phyloP scores from a whole-genome alignment of 2,888 invertebrate species.

The Pristionchus fissidentatus region DNA sequence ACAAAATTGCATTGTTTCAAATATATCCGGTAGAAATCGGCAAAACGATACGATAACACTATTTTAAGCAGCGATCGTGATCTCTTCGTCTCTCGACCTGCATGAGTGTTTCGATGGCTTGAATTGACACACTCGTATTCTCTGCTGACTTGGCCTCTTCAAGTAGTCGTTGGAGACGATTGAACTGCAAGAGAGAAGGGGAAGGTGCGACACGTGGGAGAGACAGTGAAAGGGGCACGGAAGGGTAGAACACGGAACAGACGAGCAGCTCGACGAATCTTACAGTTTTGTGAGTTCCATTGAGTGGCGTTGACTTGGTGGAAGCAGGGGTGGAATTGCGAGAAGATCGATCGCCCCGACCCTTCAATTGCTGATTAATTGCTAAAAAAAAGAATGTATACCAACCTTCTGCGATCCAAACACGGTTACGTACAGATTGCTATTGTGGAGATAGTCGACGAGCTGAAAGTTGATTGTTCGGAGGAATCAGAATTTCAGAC shows the following conservation, averaged over 20 bases:
- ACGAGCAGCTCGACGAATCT: neutral
- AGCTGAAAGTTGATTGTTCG: conserved; percentile 73
- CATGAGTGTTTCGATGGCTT: conserved; percentile 57
- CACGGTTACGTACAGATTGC: conserved; percentile 78
- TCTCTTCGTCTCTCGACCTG: conserved; percentile 2
- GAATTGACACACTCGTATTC: conserved; percentile 57
- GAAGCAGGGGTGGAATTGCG: neutral
- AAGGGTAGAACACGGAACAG: neutral
- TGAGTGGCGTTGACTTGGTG: conserved; percentile 13
- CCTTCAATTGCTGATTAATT: neutral
- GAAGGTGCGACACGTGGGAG: neutral
- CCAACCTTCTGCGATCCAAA: conserved; percentile 78
- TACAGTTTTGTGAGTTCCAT: neutral
- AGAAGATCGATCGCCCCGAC: conserved; percentile 13
- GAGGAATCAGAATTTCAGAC: neutral
- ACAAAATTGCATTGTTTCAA: too few species aligned
- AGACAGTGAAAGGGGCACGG: neutral
- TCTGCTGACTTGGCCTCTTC: conserved; percentile 55
- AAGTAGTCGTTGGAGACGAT: conserved; percentile 56
- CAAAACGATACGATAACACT: neutral
- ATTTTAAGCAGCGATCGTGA: neutral
- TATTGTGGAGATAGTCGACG: conserved; percentile 77
- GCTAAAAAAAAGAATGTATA: neutral
- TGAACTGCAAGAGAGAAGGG: conserved; percentile 53
- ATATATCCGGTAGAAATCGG: neutral